These are phyloP conservation scores for Hydrotaea diabolus DNA, from an alignment of 2,888 invertebrate species.

Conservation along the genomic window DNA sequence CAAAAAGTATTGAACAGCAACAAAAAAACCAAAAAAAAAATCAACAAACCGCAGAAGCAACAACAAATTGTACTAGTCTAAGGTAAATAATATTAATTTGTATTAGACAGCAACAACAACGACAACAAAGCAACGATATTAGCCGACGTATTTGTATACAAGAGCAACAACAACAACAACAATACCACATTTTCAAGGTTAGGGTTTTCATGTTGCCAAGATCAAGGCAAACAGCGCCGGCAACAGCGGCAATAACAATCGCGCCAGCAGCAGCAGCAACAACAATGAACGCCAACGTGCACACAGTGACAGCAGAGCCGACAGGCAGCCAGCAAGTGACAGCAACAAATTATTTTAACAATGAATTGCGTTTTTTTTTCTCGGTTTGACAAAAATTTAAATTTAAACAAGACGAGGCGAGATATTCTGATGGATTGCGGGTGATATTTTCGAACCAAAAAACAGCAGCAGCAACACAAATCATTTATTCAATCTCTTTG, in stretches of 20 bases:
- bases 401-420: neutral
- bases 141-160: constrained; percentile 52
- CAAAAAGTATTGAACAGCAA: neutral
- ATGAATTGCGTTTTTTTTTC: constrained; percentile 58
- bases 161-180: constrained; percentile 48
- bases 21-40: neutral
- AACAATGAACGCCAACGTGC: neutral
- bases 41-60: constrained; percentile 26
- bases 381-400: constrained; percentile 29
- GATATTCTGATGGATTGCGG: constrained; percentile 48
- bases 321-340: constrained; percentile 2
- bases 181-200: constrained; percentile 70
- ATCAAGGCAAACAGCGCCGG: constrained; percentile 74
- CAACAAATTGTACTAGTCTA: neutral
- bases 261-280: constrained; percentile 24
- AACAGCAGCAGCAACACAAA: neutral
- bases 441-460: constrained; percentile 32
- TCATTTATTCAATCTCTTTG: neutral
- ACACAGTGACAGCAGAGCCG: constrained; percentile 11
- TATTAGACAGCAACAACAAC: constrained; percentile 66
- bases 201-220: constrained; percentile 79
- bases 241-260: constrained; percentile 43
- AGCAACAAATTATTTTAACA: constrained; percentile 46
- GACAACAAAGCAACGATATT: constrained; percentile 22
- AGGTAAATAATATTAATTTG: constrained; percentile 22